Percentiles rank a stretch among this genome's conserved stretches.
Evolutionary conservation across 2,888 invertebrate genomes (phyloP).

Genomic region (Drymonia ruficornis): DNA sequence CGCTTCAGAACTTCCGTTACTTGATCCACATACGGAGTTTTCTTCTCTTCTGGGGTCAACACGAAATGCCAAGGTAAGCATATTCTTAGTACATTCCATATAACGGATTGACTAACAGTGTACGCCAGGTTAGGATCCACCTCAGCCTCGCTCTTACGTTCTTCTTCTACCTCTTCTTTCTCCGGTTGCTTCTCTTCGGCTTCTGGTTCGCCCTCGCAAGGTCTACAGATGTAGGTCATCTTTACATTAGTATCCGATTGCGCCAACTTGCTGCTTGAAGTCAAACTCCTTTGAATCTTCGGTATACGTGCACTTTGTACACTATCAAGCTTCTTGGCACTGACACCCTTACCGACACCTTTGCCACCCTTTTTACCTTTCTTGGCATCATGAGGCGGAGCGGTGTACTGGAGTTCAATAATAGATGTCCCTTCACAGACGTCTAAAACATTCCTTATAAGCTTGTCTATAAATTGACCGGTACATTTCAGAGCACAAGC

Average conservation of each 20-base stretch:
- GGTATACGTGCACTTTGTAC: conserved; percentile 60
- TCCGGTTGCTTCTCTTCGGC: conserved; percentile 52
- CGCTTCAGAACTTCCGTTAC: conserved; percentile 53
- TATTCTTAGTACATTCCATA: conserved; percentile 70
- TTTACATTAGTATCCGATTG: conserved; percentile 63
- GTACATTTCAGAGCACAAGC: conserved; percentile 67
- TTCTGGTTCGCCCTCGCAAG: conserved; percentile 59
- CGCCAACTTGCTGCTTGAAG: conserved; percentile 41
- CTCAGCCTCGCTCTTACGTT: conserved; percentile 49
- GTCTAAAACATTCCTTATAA: conserved; percentile 60
- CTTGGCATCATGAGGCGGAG: conserved; percentile 50
- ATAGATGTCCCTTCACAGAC: conserved; percentile 68
- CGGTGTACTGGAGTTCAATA: conserved; percentile 60
- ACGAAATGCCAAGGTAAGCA: conserved; percentile 75
- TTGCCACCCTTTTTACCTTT: conserved; percentile 62
- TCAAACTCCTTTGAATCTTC: conserved; percentile 45
- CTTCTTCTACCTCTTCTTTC: conserved; percentile 56
- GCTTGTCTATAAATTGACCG: conserved; percentile 56
- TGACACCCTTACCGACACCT: conserved; percentile 28
- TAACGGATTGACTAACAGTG: conserved; percentile 62
- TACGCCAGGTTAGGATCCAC: conserved; percentile 62
- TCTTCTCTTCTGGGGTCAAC: conserved; percentile 56
- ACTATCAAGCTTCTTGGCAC: conserved; percentile 49
- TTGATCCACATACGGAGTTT: conserved; percentile 57
- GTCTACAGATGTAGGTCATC: conserved; percentile 63